A percentile compares a stretch with the other conserved stretches of the same genome.
Evolutionary conservation across 2,797 vertebrate genomes (phyloP).

Genomic region (Sphenopsis melanotis): DNA sequence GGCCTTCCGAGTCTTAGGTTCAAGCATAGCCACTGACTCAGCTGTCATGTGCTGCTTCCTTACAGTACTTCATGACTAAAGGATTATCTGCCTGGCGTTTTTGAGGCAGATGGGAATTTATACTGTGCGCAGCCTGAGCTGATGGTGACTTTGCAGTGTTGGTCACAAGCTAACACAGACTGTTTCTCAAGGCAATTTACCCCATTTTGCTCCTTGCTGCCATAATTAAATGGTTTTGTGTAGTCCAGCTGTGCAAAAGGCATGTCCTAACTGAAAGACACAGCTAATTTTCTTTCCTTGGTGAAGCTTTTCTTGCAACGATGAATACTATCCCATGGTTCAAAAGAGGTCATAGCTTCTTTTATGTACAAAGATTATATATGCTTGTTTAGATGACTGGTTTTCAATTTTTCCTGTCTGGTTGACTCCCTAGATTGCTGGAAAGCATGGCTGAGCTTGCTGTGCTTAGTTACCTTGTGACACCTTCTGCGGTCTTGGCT

Average conservation of each 20-base stretch:
- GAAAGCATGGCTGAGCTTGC: neutral
- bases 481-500: neutral
- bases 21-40: neutral
- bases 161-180: neutral
- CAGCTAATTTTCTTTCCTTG: conserved; percentile 29
- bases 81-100: neutral
- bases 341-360: conserved; percentile 19
- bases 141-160: neutral
- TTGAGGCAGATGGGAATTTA: neutral
- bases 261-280: neutral
- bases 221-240: conserved; percentile 24
- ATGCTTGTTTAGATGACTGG: neutral
- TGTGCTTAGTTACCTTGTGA: neutral
- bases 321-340: neutral
- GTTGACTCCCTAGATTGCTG: neutral
- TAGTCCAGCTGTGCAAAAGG: neutral
- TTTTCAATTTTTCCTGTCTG: conserved; percentile 11
- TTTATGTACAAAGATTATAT: neutral
- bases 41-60: neutral
- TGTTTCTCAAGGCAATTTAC: neutral
- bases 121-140: neutral
- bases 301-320: neutral
- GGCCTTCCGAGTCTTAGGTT: neutral
- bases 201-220: neutral
- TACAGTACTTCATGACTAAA: neutral